These are phyloP conservation scores for Anguilla marmorata DNA, from an alignment of 2,797 vertebrate species.

Conservation along the genomic window DNA sequence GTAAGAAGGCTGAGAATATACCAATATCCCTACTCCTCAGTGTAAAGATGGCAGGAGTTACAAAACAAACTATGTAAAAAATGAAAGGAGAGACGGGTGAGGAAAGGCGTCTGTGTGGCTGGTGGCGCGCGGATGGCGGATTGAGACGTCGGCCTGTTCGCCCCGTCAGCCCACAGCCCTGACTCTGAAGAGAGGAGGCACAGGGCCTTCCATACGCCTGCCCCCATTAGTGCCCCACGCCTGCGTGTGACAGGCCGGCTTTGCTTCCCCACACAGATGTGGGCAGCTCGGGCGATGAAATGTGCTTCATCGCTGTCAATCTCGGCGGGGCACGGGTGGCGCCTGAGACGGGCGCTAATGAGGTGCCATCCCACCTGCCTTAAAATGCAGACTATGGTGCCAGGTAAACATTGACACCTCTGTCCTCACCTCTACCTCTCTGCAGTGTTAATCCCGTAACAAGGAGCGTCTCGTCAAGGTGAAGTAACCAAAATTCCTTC, in stretches of 20 bases:
- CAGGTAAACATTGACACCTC: not conserved
- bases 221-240: conserved; percentile 37
- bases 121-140: not conserved
- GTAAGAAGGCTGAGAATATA: not conserved
- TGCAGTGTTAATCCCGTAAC: not conserved
- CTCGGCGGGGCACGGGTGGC: conserved; percentile 15
- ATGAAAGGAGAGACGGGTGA: not conserved
- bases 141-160: not conserved
- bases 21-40: not conserved
- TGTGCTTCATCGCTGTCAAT: conserved; percentile 24
- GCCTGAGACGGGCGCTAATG: conserved; percentile 14
- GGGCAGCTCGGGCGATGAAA: conserved; percentile 26
- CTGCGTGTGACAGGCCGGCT: conserved; percentile 32
- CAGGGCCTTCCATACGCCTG: conserved; percentile 27
- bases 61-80: not conserved
- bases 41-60: not conserved
- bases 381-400: not conserved
- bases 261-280: conserved; percentile 30
- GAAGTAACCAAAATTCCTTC: not conserved
- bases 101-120: not conserved
- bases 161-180: not conserved
- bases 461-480: not conserved
- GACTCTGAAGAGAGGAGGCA: not conserved
- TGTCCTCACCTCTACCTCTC: not conserved
- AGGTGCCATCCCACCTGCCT: not conserved